phyloP scores from a whole-genome alignment of 2,888 invertebrate genomes.

The Caenorhabditis becei region DNA sequence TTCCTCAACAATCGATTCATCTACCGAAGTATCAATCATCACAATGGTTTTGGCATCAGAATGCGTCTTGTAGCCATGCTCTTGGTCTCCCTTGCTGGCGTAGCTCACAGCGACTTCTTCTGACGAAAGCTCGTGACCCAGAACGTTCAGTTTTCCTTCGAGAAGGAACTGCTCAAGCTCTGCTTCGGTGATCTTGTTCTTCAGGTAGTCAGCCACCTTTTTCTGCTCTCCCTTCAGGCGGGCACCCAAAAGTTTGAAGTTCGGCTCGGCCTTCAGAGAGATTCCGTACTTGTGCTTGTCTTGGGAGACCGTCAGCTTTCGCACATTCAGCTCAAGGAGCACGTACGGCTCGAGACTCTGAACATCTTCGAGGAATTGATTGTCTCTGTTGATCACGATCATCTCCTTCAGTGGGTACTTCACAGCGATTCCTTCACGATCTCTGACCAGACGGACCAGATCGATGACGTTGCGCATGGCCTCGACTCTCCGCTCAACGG shows the following conservation, averaged over 20 bases:
- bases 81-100: conserved; percentile 53
- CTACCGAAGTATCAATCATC: conserved; percentile 91
- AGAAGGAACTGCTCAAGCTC: conserved; percentile 89
- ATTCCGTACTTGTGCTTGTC: conserved; percentile 96
- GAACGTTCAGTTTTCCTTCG: conserved; percentile 86
- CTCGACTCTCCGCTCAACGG: conserved; percentile 92
- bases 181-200: conserved; percentile 87
- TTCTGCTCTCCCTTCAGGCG: conserved; percentile 94
- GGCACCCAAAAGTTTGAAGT: conserved; percentile 92
- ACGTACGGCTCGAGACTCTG: conserved; percentile 90
- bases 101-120: conserved; percentile 86
- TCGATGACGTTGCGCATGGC: conserved; percentile 95
- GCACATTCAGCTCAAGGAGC: conserved; percentile 93
- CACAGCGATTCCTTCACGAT: conserved; percentile 93
- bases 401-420: conserved; percentile 97
- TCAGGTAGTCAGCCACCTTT: conserved; percentile 89
- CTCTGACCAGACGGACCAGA: conserved; percentile 92
- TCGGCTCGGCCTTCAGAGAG: conserved; percentile 92
- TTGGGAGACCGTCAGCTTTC: conserved; percentile 87
- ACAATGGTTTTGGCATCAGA: conserved; percentile 86
- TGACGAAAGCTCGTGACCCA: conserved; percentile 86
- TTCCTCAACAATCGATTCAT: conserved; percentile 93
- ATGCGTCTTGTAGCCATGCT: conserved; percentile 67
- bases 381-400: conserved; percentile 93
- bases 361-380: conserved; percentile 88